These are phyloP conservation scores for Aleadryas rufinucha DNA, from an alignment of 2,113 vertebrate species.

Conservation along the genomic window DNA sequence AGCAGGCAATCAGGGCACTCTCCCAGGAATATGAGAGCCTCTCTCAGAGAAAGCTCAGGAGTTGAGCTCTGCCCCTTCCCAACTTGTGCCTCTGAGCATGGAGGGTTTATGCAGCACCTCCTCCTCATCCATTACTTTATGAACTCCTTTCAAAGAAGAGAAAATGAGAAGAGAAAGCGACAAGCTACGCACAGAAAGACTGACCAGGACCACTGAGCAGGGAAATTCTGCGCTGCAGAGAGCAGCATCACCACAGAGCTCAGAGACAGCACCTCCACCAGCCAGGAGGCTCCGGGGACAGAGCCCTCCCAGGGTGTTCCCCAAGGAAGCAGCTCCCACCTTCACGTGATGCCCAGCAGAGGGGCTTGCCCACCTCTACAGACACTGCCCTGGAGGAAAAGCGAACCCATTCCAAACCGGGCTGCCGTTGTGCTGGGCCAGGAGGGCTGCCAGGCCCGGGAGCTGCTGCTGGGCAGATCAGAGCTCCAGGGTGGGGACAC, in stretches of 20 bases:
- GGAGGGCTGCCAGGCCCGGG: not conserved
- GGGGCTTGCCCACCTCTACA: not conserved
- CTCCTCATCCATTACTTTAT: not conserved
- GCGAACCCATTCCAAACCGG: not conserved
- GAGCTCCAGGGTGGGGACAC: not conserved
- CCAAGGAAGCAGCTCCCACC: not conserved
- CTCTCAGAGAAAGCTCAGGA: not conserved
- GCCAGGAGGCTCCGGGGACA: not conserved
- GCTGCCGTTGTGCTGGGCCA: not conserved
- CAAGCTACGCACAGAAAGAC: rapidly evolving
- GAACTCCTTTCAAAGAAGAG: not conserved
- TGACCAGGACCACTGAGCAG: not conserved
- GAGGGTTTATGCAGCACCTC: not conserved
- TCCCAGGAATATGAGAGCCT: rapidly evolving
- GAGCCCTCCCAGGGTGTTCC: rapidly evolving
- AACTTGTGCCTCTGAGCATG: not conserved
- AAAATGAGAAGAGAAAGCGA: not conserved
- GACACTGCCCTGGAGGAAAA: not conserved
- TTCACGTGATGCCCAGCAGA: not conserved
- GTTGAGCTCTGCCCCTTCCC: not conserved
- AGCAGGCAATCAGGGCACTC: not conserved
- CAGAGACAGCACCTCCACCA: not conserved
- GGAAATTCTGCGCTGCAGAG: not conserved
- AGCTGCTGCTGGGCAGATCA: not conserved
- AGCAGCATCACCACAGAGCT: not conserved